A percentile compares a stretch with the other conserved stretches of the same genome.
Evolutionary conservation across 2,113 vertebrate species (phyloP).

Genomic region (Hipposideros armiger): DNA sequence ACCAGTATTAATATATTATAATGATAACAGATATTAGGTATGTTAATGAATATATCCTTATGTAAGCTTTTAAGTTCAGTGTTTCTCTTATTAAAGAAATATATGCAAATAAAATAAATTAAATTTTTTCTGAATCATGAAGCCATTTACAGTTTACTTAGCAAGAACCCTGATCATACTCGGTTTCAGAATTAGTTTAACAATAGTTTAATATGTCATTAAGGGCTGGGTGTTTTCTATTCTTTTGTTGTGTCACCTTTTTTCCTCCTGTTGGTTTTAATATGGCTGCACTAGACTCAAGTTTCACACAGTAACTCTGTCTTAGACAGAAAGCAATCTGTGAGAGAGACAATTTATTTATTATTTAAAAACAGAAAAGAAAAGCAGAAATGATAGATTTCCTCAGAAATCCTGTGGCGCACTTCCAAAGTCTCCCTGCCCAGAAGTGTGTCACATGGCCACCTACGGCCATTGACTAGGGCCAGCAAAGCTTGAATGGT

Average conservation of each 20-base stretch:
- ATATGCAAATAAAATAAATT: background rate
- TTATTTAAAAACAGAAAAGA: background rate
- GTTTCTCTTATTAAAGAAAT: constrained; percentile 39
- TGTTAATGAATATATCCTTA: constrained; percentile 31
- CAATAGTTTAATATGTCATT: background rate
- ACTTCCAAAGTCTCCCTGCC: background rate
- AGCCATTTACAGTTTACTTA: background rate
- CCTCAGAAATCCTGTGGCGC: background rate
- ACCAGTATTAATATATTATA: background rate
- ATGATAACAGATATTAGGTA: background rate
- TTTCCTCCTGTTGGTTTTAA: background rate
- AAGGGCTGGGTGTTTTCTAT: background rate
- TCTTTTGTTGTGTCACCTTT: background rate
- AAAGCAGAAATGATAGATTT: background rate
- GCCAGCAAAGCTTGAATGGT: background rate
- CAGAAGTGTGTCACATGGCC: background rate
- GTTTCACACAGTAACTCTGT: background rate
- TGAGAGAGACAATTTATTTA: background rate
- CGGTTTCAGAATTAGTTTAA: background rate
- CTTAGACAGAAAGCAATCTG: background rate
- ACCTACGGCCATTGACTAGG: background rate
- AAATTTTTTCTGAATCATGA: background rate
- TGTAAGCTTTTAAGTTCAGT: background rate
- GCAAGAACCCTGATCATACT: background rate
- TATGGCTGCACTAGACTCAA: background rate